Base-by-base conservation (phyloP, 2,888 invertebrate species). In the Dryomyza anilis region DNA sequence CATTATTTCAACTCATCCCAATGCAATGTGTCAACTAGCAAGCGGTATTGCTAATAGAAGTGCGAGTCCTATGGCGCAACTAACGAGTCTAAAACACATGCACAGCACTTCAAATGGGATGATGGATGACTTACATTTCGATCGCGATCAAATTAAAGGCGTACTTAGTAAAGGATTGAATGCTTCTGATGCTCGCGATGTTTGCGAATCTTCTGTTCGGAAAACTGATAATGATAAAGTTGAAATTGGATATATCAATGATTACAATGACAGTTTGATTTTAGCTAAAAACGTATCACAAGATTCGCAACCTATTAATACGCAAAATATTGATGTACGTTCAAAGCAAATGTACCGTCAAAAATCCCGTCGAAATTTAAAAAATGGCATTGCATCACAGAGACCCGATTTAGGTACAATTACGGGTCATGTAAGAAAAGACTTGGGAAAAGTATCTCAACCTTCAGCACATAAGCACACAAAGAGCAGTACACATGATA, bases 41-140 rank as follows among this genome's bases (percentile, higher is more conserved):
- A 69, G 78, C 29, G 82, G 82, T 25, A 81, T 82, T 45, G 82
- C 80, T 83, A 84, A 88, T 89, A 86, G 89, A 6, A 86, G 89
- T 65, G 73, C 77, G 16, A 92, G 92, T 77, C 92, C 92, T 1
- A 91, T 93, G 89, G 89, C 91, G 69, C 92, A 92, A 83, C 80
- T 93, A 58, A 91, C 90, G 55, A 92, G 91, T 74, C 59, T 86
- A 76, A 72, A 80, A 82, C n/a, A n/a, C n/a, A n/a, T n/a, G n/a
- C n/a, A n/a, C n/a, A n/a, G 16, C 12, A 45, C 27, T 66, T 72
- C 80, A 76, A 74, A 79, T 43, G 73, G 81, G 78, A 71, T 82
- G 74, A 73, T 82, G 72, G 80, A 79, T 70, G 79, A 84, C 72
- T 76, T 82, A 70, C 76, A 83, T 81, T 76, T 83, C 81, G 71